These are phyloP conservation scores for Leptinotarsa lineolata DNA, from an alignment of 1,140 invertebrate species.

Conservation along the genomic window DNA sequence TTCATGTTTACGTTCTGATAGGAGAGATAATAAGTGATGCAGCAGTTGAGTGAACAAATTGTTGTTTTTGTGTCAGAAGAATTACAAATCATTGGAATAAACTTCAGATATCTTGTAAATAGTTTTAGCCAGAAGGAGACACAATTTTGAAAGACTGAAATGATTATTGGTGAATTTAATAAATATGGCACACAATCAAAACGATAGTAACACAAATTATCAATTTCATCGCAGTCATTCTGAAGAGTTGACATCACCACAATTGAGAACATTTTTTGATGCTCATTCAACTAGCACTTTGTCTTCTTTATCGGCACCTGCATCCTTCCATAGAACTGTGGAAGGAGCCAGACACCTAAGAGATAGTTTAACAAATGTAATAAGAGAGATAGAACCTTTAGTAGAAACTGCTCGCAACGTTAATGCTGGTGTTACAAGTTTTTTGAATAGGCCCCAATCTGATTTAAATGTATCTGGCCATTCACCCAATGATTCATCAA, in stretches of 20 bases:
- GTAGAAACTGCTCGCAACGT: conserved; percentile 58
- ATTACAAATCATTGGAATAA: too few relatives aligned
- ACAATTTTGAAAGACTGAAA: too few relatives aligned
- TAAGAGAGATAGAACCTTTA: conserved; percentile 60
- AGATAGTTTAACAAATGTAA: conserved; percentile 59
- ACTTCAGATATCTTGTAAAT: too few relatives aligned
- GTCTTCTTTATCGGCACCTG: conserved; percentile 38
- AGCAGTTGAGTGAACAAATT: too few relatives aligned
- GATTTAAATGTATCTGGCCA: conserved; percentile 31
- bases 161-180: background rate
- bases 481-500: conserved; percentile 27
- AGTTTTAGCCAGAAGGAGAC: too few relatives aligned
- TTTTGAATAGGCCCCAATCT: conserved; percentile 47
- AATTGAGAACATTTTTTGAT: conserved; percentile 32
- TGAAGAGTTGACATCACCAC: conserved; percentile 34
- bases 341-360: conserved; percentile 58
- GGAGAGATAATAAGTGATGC: too few relatives aligned
- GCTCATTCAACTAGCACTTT: conserved; percentile 37
- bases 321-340: conserved; percentile 49
- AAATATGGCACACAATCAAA: conserved; percentile 24
- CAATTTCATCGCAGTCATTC: conserved; percentile 40
- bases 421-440: conserved; percentile 45
- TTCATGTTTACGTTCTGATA: too few relatives aligned
- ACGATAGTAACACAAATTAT: conserved; percentile 1
- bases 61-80: too few relatives aligned